phyloP scores from a whole-genome alignment of 2,113 vertebrate genomes.

The Oriolus oriolus region DNA sequence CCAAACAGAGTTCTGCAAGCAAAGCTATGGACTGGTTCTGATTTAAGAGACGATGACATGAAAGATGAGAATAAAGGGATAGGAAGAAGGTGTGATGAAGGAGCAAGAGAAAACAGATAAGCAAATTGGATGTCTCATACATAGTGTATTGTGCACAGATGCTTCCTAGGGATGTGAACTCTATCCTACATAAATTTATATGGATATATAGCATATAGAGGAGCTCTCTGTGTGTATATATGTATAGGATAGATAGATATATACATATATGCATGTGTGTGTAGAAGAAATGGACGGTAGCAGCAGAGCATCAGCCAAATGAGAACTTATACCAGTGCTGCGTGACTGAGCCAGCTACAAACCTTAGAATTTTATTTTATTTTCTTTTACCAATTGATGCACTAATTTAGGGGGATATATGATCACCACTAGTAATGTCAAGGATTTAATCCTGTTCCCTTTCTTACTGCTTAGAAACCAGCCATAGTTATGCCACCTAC shows the following conservation, averaged over 20 bases:
- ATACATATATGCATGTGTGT: neutral
- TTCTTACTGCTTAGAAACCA: neutral
- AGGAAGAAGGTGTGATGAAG: neutral
- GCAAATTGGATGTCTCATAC: neutral
- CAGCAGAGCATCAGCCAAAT: neutral
- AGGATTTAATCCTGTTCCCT: neutral
- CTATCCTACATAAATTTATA: neutral
- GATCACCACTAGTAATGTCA: neutral
- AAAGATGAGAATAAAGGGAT: neutral
- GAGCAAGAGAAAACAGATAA: neutral
- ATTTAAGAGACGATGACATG: neutral
- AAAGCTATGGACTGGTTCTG: neutral
- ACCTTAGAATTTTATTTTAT: neutral
- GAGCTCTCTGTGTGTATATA: accelerated
- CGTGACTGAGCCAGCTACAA: neutral
- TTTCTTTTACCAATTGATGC: neutral
- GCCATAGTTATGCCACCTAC: neutral
- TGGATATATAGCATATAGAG: neutral
- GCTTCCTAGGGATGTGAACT: neutral
- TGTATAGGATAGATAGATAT: neutral
- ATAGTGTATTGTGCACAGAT: neutral
- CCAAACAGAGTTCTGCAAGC: neutral
- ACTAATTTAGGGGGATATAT: neutral
- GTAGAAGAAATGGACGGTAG: neutral
- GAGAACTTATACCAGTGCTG: neutral